Evolutionary conservation across 2,888 invertebrate genomes (phyloP).

Genomic region (Euzophera pinguis): DNA sequence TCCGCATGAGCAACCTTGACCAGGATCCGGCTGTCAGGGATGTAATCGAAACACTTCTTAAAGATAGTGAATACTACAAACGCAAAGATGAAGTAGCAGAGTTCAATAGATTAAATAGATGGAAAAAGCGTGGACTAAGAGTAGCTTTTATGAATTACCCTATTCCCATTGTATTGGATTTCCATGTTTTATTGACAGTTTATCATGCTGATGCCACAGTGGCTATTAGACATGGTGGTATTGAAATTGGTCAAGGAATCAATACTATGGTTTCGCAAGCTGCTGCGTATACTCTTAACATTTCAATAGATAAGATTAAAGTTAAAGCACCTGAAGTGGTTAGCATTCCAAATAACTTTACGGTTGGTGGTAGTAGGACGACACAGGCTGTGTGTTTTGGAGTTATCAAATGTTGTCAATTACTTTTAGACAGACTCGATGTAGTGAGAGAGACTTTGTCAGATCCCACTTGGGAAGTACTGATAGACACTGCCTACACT

Average conservation of each 20-base stretch:
- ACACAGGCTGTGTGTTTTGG: constrained; percentile 44
- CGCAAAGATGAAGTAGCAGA: constrained; percentile 75
- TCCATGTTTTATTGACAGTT: constrained; percentile 81
- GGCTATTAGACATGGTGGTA: constrained; percentile 84
- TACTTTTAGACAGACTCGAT: constrained; percentile 66
- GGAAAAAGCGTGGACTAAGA: constrained; percentile 88
- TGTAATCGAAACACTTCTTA: constrained; percentile 36
- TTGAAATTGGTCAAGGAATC: constrained; percentile 91
- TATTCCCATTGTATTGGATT: constrained; percentile 70
- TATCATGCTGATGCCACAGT: constrained; percentile 87
- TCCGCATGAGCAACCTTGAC: constrained; percentile 56
- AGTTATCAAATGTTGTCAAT: constrained; percentile 70
- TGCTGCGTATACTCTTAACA: constrained; percentile 82
- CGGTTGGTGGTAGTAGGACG: constrained; percentile 83
- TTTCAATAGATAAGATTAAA: constrained; percentile 81
- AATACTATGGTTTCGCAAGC: constrained; percentile 85
- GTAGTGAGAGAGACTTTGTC: constrained; percentile 58
- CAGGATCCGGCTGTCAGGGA: constrained; percentile 63
- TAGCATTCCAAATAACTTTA: constrained; percentile 81
- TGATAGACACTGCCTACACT: constrained; percentile 68
- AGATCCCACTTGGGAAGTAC: constrained; percentile 72
- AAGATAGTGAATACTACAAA: constrained; percentile 71
- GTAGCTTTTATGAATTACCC: constrained; percentile 85
- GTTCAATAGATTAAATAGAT: constrained; percentile 84
- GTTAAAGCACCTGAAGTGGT: constrained; percentile 82